These are phyloP conservation scores for Zaprionus lachaisei DNA, from an alignment of 1,140 invertebrate species.

Conservation along the genomic window DNA sequence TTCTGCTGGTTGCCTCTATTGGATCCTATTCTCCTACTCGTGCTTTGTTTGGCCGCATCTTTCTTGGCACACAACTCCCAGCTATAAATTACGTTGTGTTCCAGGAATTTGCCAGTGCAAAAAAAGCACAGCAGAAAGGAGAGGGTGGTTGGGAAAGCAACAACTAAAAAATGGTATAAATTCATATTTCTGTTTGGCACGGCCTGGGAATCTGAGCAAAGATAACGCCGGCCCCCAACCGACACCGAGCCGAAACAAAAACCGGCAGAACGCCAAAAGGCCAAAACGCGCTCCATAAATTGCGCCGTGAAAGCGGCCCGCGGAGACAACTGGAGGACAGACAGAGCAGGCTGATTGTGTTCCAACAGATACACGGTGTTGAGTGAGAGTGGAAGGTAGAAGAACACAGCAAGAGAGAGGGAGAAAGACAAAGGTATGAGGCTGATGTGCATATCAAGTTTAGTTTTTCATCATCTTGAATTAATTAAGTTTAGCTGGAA, in stretches of 20 bases:
- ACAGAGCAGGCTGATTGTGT: conserved; percentile 1
- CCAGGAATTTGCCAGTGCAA: conserved; percentile 64
- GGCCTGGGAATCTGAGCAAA: conserved; percentile 42
- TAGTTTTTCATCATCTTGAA: neutral
- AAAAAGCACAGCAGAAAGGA: conserved; percentile 17
- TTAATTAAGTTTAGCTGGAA: neutral
- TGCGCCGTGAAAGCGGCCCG: conserved; percentile 57
- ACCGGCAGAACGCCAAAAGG: conserved; percentile 62
- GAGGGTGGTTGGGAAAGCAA: neutral
- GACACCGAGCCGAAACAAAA: conserved; percentile 42
- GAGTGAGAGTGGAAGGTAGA: neutral
- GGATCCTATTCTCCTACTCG: conserved; percentile 7
- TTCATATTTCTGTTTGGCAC: conserved; percentile 60
- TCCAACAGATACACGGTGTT: neutral
- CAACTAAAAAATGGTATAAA: conserved; percentile 59
- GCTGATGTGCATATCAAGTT: neutral
- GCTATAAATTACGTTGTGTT: conserved; percentile 77
- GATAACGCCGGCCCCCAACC: conserved; percentile 35
- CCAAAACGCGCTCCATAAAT: conserved; percentile 73
- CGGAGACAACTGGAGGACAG: conserved; percentile 21
- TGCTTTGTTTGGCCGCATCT: conserved; percentile 37
- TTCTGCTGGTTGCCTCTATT: neutral
- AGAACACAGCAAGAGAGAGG: neutral
- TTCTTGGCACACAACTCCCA: conserved; percentile 64
- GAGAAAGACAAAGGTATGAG: neutral